Evolutionary conservation across 2,888 invertebrate genomes (phyloP).

Genomic region (Axea sp.): DNA sequence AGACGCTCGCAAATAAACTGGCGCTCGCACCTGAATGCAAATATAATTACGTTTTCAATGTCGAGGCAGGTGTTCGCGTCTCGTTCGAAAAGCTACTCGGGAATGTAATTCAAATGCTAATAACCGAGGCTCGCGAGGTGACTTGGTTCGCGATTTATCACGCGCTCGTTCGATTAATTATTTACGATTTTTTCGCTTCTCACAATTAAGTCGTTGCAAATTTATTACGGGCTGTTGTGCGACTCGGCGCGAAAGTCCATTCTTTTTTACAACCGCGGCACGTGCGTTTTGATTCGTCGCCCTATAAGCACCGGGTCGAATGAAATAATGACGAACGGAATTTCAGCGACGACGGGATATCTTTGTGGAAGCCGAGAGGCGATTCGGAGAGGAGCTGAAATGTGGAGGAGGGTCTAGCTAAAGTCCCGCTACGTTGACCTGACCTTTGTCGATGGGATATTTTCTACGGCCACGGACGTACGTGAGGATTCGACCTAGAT

Average conservation of each 20-base stretch:
- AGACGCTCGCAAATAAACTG: slow-evolving; percentile 32
- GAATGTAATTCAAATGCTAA: slow-evolving; percentile 46
- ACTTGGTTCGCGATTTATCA: slow-evolving; percentile 19
- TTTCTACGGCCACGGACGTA: slow-evolving; percentile 54
- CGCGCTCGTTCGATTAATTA: slow-evolving; percentile 1
- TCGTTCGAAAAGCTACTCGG: slow-evolving; percentile 13
- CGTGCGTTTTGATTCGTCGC: slow-evolving; percentile 2
- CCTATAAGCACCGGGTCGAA: slow-evolving; percentile 8
- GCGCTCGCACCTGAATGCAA: slow-evolving; percentile 47
- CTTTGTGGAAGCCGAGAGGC: slow-evolving; percentile 33
- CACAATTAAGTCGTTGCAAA: not conserved
- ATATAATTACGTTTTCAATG: slow-evolving; percentile 55
- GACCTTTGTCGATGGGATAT: slow-evolving; percentile 57
- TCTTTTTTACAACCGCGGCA: too few relatives aligned
- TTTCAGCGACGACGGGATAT: slow-evolving; percentile 9
- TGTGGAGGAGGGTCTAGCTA: slow-evolving; percentile 59
- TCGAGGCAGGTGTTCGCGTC: slow-evolving; percentile 46
- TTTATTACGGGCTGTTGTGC: too few relatives aligned
- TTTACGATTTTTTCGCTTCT: not conserved
- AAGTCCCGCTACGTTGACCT: slow-evolving; percentile 60
- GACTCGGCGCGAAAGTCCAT: too few relatives aligned
- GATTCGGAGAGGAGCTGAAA: slow-evolving; percentile 48
- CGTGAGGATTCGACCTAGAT: slow-evolving; percentile 56
- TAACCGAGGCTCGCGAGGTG: slow-evolving; percentile 5
- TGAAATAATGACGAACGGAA: slow-evolving; percentile 1